Evolutionary conservation across 2,113 vertebrate species (phyloP), one percentile per base, ranked within the genome.

Genomic region (Onychostruthus taczanowskii): DNA sequence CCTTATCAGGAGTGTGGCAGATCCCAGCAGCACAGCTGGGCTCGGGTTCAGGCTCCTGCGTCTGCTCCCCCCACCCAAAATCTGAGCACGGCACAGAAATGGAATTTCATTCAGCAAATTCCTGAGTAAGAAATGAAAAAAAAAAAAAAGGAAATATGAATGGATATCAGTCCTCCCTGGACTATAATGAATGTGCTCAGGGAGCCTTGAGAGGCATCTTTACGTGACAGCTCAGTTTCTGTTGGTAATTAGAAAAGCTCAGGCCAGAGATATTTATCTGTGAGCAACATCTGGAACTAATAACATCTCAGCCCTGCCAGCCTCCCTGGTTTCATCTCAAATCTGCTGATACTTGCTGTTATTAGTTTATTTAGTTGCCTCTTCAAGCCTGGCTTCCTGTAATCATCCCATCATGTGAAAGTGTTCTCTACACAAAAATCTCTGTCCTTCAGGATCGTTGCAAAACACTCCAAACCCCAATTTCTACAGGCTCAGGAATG

Each of bases 261-360:
- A 80, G 91, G 75, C 81, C 87, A 87, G 89, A 94, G 93, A 85
- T 83, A 20, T 9, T 52, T 69, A 94, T 82, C 95, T 87, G 53
- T 5, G 31, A 72, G 62, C 77, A 95, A 75, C 87, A 87, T 93
- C 84, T 94, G 89, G 87, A 90, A 39, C 23, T 84, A 92, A 49
- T 49, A 89, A 82, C 5, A 12, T 46, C 89, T 84, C 59, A 4
- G 43, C 77, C 70, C 44, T 84, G 85, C 90, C 90, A 96, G 88
- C 83, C 53, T 93, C 41, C 78, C 33, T 41, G 70, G 87, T 91
- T 94, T 95, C 89, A 91, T 82, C 67, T 79, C 74, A 79, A 89
- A 85, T 93, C 81, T 95, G 94, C 95, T 87, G 93, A 79, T 79
- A 62, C 81, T 93, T 64, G 87, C 77, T 64, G 69, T 78, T 95